phyloP scores from a whole-genome alignment of 2,797 vertebrate genomes.

The Arctocebus calabarensis region DNA sequence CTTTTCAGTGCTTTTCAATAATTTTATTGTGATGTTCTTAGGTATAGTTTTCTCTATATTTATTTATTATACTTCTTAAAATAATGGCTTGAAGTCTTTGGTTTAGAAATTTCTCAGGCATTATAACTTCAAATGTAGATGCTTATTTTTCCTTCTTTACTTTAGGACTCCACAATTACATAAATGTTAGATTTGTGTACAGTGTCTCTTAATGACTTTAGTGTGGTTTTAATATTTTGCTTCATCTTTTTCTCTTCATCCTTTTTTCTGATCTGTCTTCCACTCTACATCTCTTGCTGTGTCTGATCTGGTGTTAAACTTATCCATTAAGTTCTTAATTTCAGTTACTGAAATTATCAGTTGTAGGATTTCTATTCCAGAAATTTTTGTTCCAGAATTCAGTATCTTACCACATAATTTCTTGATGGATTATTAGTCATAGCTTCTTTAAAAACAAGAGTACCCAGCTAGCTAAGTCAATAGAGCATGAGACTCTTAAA shows the following conservation, averaged over 20 bases:
- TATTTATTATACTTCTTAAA: neutral
- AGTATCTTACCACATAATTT: neutral
- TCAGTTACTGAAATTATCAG: neutral
- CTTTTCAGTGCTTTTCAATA: neutral
- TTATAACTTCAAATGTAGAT: neutral
- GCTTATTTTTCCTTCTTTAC: neutral
- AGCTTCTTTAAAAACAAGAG: neutral
- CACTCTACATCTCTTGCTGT: neutral
- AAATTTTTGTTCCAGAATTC: neutral
- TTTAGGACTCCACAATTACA: neutral
- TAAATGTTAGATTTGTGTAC: neutral
- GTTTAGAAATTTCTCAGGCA: neutral
- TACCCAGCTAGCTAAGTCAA: no score
- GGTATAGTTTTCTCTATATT: neutral
- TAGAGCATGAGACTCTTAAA: no score
- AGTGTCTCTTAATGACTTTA: neutral
- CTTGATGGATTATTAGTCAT: neutral
- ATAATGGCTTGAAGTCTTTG: neutral
- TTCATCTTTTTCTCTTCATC: neutral
- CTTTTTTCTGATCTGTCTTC: neutral
- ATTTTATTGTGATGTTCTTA: neutral
- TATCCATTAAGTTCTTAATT: neutral
- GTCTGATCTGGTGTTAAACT: neutral
- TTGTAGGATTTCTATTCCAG: neutral
- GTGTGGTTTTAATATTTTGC: neutral